phyloP scores from a whole-genome alignment of 2,888 invertebrate genomes.

The Onchidella celtica region DNA sequence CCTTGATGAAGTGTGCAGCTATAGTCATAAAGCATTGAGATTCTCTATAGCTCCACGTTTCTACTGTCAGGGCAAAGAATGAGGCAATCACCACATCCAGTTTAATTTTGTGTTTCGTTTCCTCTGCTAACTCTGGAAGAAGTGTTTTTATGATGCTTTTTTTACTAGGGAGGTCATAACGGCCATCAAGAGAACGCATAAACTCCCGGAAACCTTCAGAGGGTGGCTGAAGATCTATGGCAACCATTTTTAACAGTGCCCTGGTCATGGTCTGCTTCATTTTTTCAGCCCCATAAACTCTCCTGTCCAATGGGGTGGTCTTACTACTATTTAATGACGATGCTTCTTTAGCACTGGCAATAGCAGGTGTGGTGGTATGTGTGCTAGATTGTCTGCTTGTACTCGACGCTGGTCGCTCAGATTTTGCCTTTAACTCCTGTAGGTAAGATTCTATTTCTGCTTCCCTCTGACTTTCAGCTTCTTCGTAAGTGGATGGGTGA shows the following conservation, averaged over 20 bases:
- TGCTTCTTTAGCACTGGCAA: neutral
- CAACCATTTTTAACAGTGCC: constrained; percentile 39
- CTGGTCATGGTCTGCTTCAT: constrained; percentile 35
- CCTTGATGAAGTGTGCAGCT: constrained; percentile 47
- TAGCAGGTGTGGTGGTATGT: constrained; percentile 9
- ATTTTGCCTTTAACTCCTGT: constrained; percentile 45
- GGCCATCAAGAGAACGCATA: constrained; percentile 14
- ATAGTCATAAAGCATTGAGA: constrained; percentile 39
- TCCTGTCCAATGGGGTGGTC: neutral
- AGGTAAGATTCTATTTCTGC: constrained; percentile 47
- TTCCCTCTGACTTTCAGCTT: constrained; percentile 41
- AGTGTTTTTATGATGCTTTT: constrained; percentile 35
- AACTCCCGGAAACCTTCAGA: constrained; percentile 44
- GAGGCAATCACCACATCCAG: constrained; percentile 45
- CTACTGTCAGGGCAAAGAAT: constrained; percentile 43
- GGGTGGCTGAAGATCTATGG: constrained; percentile 31
- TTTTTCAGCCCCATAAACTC: constrained; percentile 18
- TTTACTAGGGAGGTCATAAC: constrained; percentile 42
- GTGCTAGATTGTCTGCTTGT: constrained; percentile 17
- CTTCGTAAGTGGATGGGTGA: constrained; percentile 42
- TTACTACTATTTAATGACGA: neutral
- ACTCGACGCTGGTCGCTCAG: constrained; percentile 24
- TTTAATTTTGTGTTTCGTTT: constrained; percentile 40
- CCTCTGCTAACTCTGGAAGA: constrained; percentile 41
- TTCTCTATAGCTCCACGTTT: constrained; percentile 41